Evolutionary conservation across 2,797 vertebrate species (phyloP).

Genomic region (Avahi laniger): DNA sequence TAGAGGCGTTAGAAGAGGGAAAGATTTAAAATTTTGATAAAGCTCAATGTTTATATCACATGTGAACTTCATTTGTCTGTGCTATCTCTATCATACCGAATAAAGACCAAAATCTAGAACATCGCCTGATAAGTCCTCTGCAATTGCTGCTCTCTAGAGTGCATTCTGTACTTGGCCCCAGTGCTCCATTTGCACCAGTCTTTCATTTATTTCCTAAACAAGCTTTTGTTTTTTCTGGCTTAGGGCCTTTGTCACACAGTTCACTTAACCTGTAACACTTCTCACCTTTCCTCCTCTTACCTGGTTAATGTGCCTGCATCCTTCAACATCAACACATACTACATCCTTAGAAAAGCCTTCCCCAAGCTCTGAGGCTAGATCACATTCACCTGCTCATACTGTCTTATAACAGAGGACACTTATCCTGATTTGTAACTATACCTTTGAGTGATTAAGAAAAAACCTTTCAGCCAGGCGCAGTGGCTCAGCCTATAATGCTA

Average conservation of each 20-base stretch:
- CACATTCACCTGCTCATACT: not conserved
- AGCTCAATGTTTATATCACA: not conserved
- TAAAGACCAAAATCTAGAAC: not conserved
- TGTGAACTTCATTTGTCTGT: not conserved
- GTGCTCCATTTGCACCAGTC: not conserved
- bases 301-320: not conserved
- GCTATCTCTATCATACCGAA: not conserved
- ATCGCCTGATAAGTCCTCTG: not conserved
- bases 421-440: not conserved
- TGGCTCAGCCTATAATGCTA: not conserved
- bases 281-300: not conserved
- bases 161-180: too few species aligned
- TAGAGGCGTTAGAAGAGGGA: not conserved
- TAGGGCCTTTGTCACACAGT: not conserved
- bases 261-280: not conserved
- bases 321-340: not conserved
- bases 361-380: not conserved
- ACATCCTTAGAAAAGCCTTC: not conserved
- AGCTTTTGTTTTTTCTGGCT: not conserved
- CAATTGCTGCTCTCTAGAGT: rapidly evolving
- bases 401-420: not conserved
- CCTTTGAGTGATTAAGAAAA: not conserved
- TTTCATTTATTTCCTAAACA: not conserved
- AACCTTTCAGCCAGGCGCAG: not conserved
- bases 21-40: not conserved